These are phyloP conservation scores for Drosophila gaucha DNA, from an alignment of 2,888 invertebrate species.

Conservation along the genomic window DNA sequence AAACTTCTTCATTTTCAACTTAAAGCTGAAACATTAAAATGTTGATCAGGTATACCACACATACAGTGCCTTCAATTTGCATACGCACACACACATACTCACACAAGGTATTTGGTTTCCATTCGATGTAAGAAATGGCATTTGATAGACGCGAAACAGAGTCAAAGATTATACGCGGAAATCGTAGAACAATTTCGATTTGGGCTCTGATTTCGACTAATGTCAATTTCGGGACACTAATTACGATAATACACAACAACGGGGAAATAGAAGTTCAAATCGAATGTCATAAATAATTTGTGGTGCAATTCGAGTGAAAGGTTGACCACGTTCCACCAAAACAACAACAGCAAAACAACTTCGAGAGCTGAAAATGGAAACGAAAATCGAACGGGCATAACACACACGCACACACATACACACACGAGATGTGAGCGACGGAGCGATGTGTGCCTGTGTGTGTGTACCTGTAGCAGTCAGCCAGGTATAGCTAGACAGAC, in stretches of 20 bases:
- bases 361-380: slow-evolving; percentile 49
- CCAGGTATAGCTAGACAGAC: slow-evolving; percentile 25
- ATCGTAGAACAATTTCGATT: slow-evolving; percentile 18
- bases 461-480: slow-evolving; percentile 7
- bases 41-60: no score
- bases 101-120: no score
- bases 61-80: no score
- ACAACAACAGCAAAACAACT: slow-evolving; percentile 21
- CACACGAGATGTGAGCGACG: background rate
- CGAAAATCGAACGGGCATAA: slow-evolving; percentile 48
- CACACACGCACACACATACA: no score
- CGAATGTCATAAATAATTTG: slow-evolving; percentile 66
- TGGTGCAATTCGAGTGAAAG: slow-evolving; percentile 27
- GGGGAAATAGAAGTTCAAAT: slow-evolving; percentile 29
- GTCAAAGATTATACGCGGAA: slow-evolving; percentile 19
- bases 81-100: no score
- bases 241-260: slow-evolving; percentile 55
- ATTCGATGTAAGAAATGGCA: no score
- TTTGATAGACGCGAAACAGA: slow-evolving; percentile 15
- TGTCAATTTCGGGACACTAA: slow-evolving; percentile 42
- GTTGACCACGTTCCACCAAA: slow-evolving; percentile 36
- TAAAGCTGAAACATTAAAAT: no score
- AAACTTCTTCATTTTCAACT: no score
- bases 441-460: background rate
- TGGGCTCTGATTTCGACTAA: slow-evolving; percentile 14